Evolutionary conservation across 2,888 invertebrate species (phyloP).

Genomic region (Xestia ashworthii): DNA sequence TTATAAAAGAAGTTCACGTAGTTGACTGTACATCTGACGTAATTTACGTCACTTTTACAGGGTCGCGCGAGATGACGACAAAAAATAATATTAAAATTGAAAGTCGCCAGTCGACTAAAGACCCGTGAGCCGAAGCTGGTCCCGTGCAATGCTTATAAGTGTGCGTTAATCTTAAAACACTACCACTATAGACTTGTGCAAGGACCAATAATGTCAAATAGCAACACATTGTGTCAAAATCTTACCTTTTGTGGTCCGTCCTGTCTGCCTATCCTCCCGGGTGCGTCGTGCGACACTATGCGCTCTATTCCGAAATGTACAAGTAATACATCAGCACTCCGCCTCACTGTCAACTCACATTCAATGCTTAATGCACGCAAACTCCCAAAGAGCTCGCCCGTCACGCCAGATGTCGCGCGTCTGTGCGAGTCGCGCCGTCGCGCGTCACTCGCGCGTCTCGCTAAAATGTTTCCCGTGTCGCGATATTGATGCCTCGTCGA

Average conservation of each 20-base stretch:
- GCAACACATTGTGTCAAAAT: neutral
- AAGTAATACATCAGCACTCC: constrained; percentile 27
- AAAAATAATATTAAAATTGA: too few species aligned
- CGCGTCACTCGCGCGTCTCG: constrained; percentile 35
- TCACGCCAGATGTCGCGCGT: constrained; percentile 44
- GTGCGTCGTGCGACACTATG: neutral
- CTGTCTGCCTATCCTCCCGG: constrained; percentile 17
- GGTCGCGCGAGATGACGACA: too few species aligned
- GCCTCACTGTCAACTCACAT: constrained; percentile 35
- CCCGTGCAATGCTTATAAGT: neutral
- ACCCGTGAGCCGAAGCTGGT: neutral
- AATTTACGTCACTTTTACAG: too few species aligned
- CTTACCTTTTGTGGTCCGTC: too few species aligned
- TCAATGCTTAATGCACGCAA: constrained; percentile 50
- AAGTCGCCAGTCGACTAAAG: too few species aligned
- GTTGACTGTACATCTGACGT: too few species aligned
- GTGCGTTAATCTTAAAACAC: neutral
- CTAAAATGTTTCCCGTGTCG: constrained; percentile 73
- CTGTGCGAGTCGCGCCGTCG: constrained; percentile 9
- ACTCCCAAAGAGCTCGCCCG: constrained; percentile 50
- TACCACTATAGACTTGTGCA: neutral
- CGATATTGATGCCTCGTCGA: constrained; percentile 56
- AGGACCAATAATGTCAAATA: neutral
- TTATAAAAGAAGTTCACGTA: too few species aligned
- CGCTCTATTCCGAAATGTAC: constrained; percentile 14